Percentiles rank a stretch among this genome's conserved stretches.
These are phyloP conservation scores for Micromesistius poutassou DNA, from an alignment of 2,797 vertebrate species.

Conservation along the genomic window DNA sequence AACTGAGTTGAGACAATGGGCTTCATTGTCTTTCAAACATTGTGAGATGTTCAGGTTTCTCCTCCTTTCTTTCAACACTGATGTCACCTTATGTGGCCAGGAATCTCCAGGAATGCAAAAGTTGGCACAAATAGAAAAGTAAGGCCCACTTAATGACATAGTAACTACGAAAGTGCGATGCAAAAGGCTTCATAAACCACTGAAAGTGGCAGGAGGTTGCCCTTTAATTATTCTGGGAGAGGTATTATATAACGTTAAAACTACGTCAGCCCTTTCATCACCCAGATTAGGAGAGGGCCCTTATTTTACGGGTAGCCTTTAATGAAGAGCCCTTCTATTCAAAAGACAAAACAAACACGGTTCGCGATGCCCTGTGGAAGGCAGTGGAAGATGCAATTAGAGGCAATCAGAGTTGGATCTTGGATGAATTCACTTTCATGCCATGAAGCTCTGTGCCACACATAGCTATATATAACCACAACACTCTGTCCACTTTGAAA, in stretches of 20 bases:
- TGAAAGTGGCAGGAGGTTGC: slow-evolving; percentile 54
- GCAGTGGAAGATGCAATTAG: slow-evolving; percentile 48
- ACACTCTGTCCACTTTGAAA: slow-evolving; percentile 6
- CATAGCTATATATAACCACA: slow-evolving; percentile 12
- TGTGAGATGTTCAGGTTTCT: not conserved
- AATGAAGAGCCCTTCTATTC: slow-evolving; percentile 27
- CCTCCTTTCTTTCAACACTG: slow-evolving; percentile 32
- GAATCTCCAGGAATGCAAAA: slow-evolving; percentile 41
- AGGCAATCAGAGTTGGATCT: slow-evolving; percentile 32
- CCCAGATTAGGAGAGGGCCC: slow-evolving; percentile 34
- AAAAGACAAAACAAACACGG: slow-evolving; percentile 10
- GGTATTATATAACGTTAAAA: slow-evolving; percentile 39
- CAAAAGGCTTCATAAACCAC: slow-evolving; percentile 56
- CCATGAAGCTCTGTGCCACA: slow-evolving; percentile 10
- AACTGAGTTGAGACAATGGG: slow-evolving; percentile 39
- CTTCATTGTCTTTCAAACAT: slow-evolving; percentile 27
- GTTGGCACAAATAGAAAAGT: slow-evolving; percentile 34
- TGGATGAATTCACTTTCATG: slow-evolving; percentile 37
- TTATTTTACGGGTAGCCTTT: slow-evolving; percentile 8
- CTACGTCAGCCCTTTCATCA: slow-evolving; percentile 43
- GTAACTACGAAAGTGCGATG: slow-evolving; percentile 28
- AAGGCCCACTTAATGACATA: slow-evolving; percentile 57
- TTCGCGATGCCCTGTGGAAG: slow-evolving; percentile 7
- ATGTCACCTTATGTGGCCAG: slow-evolving; percentile 44
- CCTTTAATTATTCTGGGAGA: slow-evolving; percentile 62